Conservation (phyloP, 2,888 invertebrate species). For the Pandemis corylana region DNA sequence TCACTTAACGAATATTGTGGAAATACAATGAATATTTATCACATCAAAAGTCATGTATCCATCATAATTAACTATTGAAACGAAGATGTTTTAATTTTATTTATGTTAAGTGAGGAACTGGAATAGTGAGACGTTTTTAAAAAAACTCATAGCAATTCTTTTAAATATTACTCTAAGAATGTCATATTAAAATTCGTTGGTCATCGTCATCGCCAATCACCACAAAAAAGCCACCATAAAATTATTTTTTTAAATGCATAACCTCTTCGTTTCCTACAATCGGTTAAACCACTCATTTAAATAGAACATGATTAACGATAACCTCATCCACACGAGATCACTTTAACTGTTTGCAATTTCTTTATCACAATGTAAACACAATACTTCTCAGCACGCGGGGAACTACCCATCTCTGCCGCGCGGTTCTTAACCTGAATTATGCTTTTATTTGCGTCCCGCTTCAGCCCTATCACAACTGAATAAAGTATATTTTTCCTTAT, state of each 20-base stretch:
- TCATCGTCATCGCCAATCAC: neutral
- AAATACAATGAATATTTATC: too few relatives aligned
- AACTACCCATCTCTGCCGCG: constrained; percentile 8
- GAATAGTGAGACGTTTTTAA: too few relatives aligned
- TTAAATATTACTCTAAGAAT: too few relatives aligned
- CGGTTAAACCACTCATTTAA: constrained; percentile 4
- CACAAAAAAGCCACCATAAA: neutral
- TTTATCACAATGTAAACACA: constrained; percentile 24
- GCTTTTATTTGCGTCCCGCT: constrained; percentile 9
- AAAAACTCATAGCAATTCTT: too few relatives aligned
- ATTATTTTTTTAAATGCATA: neutral
- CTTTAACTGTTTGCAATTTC: neutral
- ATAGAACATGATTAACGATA: constrained; percentile 17
- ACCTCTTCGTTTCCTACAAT: neutral
- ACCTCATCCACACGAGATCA: neutral
- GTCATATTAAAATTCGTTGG: too few relatives aligned
- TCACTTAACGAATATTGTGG: too few relatives aligned
- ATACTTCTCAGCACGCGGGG: constrained; percentile 26
- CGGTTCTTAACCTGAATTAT: constrained; percentile 35
- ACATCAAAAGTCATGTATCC: too few relatives aligned
- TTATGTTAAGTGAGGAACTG: too few relatives aligned
- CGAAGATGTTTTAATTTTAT: too few relatives aligned
- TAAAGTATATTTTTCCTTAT: constrained; percentile 15
- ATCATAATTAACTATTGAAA: too few relatives aligned
- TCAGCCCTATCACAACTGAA: neutral